Evolutionary conservation across 1,140 invertebrate species (phyloP).

Genomic region (Drosophila seguyi): DNA sequence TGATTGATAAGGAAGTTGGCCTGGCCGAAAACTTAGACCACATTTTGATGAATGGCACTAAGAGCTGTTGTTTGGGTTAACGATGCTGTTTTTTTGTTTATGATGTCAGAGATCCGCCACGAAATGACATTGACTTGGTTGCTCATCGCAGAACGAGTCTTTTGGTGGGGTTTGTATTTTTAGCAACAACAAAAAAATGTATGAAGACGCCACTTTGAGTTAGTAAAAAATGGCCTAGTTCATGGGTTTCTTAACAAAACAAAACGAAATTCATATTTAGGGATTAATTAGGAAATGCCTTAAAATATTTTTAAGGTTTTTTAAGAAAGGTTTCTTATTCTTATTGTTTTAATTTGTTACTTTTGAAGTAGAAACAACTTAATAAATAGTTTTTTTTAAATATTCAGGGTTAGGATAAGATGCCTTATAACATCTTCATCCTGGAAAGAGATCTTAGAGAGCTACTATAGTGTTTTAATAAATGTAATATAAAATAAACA

Average conservation of each 20-base stretch:
- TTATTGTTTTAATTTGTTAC: no score
- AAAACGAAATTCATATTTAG: neutral
- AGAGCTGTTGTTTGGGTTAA: conserved; percentile 19
- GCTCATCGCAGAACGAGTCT: conserved; percentile 26
- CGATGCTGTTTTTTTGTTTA: conserved; percentile 18
- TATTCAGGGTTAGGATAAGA: neutral
- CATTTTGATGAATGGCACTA: conserved; percentile 56
- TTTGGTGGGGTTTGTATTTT: conserved; percentile 16
- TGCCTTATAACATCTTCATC: no score
- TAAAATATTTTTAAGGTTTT: neutral
- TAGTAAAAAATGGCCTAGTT: neutral
- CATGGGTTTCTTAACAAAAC: neutral
- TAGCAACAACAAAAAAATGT: neutral
- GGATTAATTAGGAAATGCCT: neutral
- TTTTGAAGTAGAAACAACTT: neutral
- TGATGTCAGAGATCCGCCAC: conserved; percentile 30
- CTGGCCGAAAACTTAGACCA: conserved; percentile 20
- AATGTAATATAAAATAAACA: neutral
- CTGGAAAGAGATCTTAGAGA: neutral
- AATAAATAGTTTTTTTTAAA: neutral
- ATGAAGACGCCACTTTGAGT: neutral
- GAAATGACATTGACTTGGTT: conserved; percentile 23
- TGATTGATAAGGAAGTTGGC: conserved; percentile 76
- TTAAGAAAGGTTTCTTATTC: neutral
- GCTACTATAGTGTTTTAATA: neutral